These are phyloP conservation scores for Aelia acuminata DNA, from an alignment of 2,888 invertebrate species.

Conservation along the genomic window DNA sequence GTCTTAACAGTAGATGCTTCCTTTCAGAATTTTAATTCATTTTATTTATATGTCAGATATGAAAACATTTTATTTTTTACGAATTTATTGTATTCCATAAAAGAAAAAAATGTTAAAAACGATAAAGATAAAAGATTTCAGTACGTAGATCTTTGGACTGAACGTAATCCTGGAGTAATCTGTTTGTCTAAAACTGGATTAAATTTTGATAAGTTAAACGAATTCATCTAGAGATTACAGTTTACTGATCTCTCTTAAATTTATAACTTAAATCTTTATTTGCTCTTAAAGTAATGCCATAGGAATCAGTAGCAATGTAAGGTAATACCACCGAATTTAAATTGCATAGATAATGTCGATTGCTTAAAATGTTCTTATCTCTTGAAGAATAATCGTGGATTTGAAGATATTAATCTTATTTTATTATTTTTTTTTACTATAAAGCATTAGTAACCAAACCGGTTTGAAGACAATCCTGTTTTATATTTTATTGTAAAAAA, in stretches of 20 bases:
- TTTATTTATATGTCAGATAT: no score
- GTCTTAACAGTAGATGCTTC: no score
- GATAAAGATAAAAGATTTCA: background rate
- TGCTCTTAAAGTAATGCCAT: background rate
- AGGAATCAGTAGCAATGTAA: background rate
- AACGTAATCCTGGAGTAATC: background rate
- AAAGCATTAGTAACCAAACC: no score
- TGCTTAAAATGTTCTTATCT: no score
- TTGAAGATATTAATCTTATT: no score
- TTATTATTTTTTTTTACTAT: no score
- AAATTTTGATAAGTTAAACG: background rate
- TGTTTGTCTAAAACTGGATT: background rate
- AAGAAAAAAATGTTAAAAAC: background rate
- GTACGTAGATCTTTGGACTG: background rate
- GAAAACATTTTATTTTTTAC: no score
- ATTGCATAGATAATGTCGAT: background rate
- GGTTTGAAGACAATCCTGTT: no score
- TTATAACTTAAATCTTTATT: conserved; percentile 6
- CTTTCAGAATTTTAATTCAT: no score
- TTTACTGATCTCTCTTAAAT: background rate
- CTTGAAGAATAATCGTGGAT: background rate
- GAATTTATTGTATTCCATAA: background rate
- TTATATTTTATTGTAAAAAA: no score
- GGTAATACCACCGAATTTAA: background rate
- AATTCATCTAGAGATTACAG: background rate